Evolutionary conservation across 2,113 vertebrate species (phyloP), one percentile per base, ranked within the genome.

Genomic region (Seriola aureovittata): DNA sequence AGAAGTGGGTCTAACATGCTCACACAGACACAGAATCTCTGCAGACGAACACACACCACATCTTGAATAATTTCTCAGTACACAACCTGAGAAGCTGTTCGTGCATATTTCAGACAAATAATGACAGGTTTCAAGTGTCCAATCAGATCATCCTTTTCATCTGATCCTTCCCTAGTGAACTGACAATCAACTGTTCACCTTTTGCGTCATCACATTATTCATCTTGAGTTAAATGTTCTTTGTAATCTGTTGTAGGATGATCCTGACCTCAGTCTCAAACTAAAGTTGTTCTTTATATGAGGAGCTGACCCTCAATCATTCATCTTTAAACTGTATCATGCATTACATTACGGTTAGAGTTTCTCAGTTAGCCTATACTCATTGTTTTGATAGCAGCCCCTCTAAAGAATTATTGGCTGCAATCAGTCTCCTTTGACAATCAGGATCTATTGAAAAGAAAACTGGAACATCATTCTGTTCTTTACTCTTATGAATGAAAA

Each of bases 361-460:
- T 52, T 78, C 25, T 46, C 7, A 21, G 8, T 42, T 10, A 42
- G 40, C 1, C 46, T 12, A 29, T 29, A 14, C 58, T 71, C 11
- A 17, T 12, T 16, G 7, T 62, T 34, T 68, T 71, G 5, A 64
- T 16, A 36, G 34, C 32, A 23, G 48, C 36, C 65, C 55, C 42
- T 38, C 5, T 44, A 3, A 16, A 23, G 29, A 44, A 13, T 13
- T 8, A 36, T 38, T n/a, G 1, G 9, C 7, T 78, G 69, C 87
- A 90, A 88, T 90, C 81, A 88, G 69, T 32, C 21, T 77, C 79
- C 67, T 81, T 86, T 89, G 67, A 59, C 65, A 92, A 88, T 92
- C 85, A 89, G 34, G 6, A 25, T 17, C 48, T 72, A 74, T 88
- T 85, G 77, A 48, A 25, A 62, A 63, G 65, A 6, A 64, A 76